Conservation (phyloP, 2,797 vertebrate genomes). For the Sparus aurata region DNA sequence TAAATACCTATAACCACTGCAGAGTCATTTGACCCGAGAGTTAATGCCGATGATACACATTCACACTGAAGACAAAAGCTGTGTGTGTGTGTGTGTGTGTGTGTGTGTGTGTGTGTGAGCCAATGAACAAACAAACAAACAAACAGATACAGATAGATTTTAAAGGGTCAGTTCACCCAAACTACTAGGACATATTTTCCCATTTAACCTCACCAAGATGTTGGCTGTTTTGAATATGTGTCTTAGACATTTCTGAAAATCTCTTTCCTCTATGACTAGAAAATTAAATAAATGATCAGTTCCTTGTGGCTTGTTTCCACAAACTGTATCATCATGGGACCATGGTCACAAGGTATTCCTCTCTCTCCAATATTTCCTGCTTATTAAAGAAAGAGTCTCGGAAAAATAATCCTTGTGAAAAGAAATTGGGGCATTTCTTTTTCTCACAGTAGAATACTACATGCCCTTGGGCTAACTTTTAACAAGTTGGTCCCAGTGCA, state of each 20-base stretch:
- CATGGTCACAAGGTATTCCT: background rate
- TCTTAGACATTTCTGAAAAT: no score
- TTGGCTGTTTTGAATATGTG: no score
- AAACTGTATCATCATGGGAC: background rate
- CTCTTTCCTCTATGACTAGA: no score
- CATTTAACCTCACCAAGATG: no score
- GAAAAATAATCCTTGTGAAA: slow-evolving; percentile 7
- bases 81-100: no score
- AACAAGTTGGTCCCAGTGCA: slow-evolving; percentile 26
- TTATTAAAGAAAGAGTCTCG: slow-evolving; percentile 9
- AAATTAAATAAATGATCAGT: background rate
- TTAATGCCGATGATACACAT: no score
- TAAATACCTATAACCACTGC: no score
- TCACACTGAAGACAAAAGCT: background rate
- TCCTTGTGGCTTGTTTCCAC: background rate
- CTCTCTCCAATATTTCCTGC: background rate
- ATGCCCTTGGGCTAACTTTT: slow-evolving; percentile 25
- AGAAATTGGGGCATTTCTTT: slow-evolving; percentile 10
- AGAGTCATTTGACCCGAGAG: no score
- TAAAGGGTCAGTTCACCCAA: no score
- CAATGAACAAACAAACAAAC: no score
- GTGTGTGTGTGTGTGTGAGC: background rate
- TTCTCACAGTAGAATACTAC: background rate
- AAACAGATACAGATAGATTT: no score
- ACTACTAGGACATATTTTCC: no score